Base-by-base conservation (phyloP, 2,888 invertebrate species). In the Lysandra bellargus region DNA sequence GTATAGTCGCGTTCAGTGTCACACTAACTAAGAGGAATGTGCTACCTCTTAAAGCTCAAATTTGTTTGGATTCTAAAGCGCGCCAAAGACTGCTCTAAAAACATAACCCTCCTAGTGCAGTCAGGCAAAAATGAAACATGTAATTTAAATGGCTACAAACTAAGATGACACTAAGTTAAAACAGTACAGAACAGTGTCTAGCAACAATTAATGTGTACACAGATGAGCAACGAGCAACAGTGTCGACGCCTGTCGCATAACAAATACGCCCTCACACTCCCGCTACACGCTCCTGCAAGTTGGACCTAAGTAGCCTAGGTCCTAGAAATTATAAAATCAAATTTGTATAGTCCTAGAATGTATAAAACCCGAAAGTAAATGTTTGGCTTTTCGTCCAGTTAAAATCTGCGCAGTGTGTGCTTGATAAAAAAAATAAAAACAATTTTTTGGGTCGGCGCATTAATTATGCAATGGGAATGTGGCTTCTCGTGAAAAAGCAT, bases 211-310 rank as follows among this genome's bases (percentile, higher is more conserved):
- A 82, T 73, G 37, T 23, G 61, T 80, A 82, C 82, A 80, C 72
- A 78, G 81, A 81, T 80, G 81, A 82, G 80, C 78, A 78, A 81
- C 81, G 82, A 79, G 82, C 30, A 57, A 77, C 73, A 80, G 17
- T 33, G 76, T 76, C 76, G 76, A 77, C 72, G 79, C 76, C 78
- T 61, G 73, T 77, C 79, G 79, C 80, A 75, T 81, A 80, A 88
- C 84, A 80, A 82, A 79, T 79, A 82, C 82, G 85, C 33, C 57
- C 57, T 14, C 30, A 69, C 17, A 37, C 1, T 37, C 69, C 5
- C 4, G 14, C 1, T 33, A 69, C 69, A 69, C 17, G 5, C 33
- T 37, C 37, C 69, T 69, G 69, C 69, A 33, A 1, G 5, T 37
- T 17, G 33, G 23, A 61, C 6, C 7, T 61, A 7, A 7, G 23